These are phyloP conservation scores for Cathartes aura DNA, from an alignment of 2,113 vertebrate genomes.

Conservation along the genomic window DNA sequence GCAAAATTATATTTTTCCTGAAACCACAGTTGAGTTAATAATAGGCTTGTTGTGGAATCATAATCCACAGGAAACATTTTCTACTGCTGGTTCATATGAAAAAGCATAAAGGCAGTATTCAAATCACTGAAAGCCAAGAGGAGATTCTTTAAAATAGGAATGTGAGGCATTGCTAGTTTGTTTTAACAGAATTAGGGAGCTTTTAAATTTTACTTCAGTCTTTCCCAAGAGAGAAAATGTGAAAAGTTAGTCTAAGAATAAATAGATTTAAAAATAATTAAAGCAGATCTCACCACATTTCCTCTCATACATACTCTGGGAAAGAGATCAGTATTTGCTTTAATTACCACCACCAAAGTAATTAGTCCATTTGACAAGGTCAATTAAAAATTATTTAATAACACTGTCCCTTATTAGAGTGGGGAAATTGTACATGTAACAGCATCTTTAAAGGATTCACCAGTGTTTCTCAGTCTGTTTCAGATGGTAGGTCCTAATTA, in stretches of 20 bases:
- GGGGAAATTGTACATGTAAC: neutral
- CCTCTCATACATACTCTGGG: neutral
- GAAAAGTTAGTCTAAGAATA: neutral
- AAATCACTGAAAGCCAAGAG: neutral
- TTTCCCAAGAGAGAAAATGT: neutral
- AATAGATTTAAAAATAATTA: neutral
- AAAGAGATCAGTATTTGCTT: neutral
- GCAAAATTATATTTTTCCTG: neutral
- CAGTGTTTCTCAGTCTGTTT: neutral
- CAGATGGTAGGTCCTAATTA: neutral
- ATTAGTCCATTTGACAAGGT: constrained; percentile 19
- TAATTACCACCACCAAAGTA: neutral
- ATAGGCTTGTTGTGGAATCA: neutral
- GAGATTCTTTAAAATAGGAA: neutral
- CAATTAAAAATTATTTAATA: constrained; percentile 40
- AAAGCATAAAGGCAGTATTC: neutral
- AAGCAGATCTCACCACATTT: neutral
- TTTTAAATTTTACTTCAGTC: neutral
- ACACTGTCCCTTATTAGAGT: neutral
- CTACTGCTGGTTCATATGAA: neutral
- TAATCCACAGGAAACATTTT: neutral
- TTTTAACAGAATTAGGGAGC: neutral
- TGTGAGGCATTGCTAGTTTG: neutral
- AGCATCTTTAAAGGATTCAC: neutral
- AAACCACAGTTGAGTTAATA: neutral